Evolutionary conservation across 2,888 invertebrate species (phyloP), one percentile per base, ranked within the genome.

Genomic region (Eupeodes luniger): DNA sequence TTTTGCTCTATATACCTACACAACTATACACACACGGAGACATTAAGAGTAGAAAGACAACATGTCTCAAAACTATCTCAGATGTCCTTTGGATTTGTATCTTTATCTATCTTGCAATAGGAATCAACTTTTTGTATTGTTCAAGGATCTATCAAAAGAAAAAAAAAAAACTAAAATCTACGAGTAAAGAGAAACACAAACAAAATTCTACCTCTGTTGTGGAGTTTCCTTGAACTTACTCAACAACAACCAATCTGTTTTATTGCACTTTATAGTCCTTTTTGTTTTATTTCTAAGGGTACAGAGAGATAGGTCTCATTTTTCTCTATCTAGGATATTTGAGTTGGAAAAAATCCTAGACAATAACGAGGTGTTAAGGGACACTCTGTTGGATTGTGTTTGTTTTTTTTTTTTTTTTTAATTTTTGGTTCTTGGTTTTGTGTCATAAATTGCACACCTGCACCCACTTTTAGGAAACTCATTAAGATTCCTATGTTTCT

Each of bases 11-110:
- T 19, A 59, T 62, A 55, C 27, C 57, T 49, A 69, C 62, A 59
- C 19, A 34, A 10, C 40, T 27, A 47, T 12, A 49, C 27, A 16
- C 10, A 44, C 49, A 19, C 16, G 47, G 16, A 47, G 49, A 78
- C 64, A 79, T 47, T 51, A 14, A 12, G 12, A 6, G 27, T 44
- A 74, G 55, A 74, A 57, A 82, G 81, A 81, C 67, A 85, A 79
- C 75, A 72, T 72, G 87, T 83, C 84, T 80, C 70, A 55, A 74
- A 74, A 77, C 72, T 84, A 87, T 84, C 80, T 84, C 80, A 76
- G 84, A 80, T 87, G 80, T 86, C 84, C 84, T 87, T 87, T 87
- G 72, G n/a, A 69, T 80, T 67, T 87, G 74, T 74, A 77, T 87
- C 78, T 78, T 59, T 66, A 40, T 55, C 5, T 64, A 64, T 77